phyloP scores from a whole-genome alignment of 1,140 invertebrate genomes.

The Macrotrachela quadricornifera region DNA sequence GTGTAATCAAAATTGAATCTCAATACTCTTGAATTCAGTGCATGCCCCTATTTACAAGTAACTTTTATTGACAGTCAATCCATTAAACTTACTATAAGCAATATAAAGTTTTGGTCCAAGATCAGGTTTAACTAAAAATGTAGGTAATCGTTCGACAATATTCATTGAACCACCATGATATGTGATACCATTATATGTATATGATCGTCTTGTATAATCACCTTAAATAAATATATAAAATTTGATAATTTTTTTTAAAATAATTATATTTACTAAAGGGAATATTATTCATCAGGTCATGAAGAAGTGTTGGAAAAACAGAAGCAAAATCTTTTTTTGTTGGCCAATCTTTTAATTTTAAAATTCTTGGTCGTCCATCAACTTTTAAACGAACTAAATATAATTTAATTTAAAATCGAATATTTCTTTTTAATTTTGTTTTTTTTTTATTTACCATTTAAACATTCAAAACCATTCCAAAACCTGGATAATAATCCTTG shows the following conservation, averaged over 20 bases:
- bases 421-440: slow-evolving; percentile 24
- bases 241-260: slow-evolving; percentile 61
- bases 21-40: too few relatives aligned
- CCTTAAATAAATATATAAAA: slow-evolving; percentile 24
- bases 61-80: too few relatives aligned
- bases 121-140: slow-evolving; percentile 80
- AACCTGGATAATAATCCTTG: slow-evolving; percentile 56
- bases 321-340: slow-evolving; percentile 85
- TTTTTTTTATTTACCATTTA: slow-evolving; percentile 23
- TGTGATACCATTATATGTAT: background rate
- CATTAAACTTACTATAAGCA: slow-evolving; percentile 49
- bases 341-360: slow-evolving; percentile 70
- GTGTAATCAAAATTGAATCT: too few relatives aligned
- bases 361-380: slow-evolving; percentile 50
- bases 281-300: slow-evolving; percentile 72
- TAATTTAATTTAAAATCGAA: too few relatives aligned
- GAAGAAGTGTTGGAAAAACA: slow-evolving; percentile 52
- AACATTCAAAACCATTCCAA: slow-evolving; percentile 50
- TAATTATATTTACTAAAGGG: slow-evolving; percentile 75
- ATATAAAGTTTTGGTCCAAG: slow-evolving; percentile 95
- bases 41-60: too few relatives aligned
- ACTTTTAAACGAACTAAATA: slow-evolving; percentile 44
- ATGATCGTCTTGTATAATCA: slow-evolving; percentile 28
- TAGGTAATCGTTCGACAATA: slow-evolving; percentile 39
- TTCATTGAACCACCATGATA: background rate